Evolutionary conservation across 2,888 invertebrate species (phyloP), one percentile per base, ranked within the genome.

Genomic region (Ichneumon xanthorius): DNA sequence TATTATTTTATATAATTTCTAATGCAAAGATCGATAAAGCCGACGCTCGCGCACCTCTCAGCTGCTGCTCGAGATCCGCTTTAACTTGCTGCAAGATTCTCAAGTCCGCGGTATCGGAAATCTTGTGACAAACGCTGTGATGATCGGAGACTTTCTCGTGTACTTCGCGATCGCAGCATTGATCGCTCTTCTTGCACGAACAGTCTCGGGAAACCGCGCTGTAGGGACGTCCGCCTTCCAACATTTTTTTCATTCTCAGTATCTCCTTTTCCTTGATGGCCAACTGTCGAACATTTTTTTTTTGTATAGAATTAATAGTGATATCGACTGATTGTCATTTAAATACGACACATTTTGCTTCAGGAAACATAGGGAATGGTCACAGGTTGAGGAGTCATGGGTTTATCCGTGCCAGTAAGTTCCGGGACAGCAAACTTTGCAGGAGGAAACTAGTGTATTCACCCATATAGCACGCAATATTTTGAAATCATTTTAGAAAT

Each of bases 141-240:
- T 61, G 11, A 58, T 73, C 80, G 45, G 55, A 67, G 7, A 26
- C 14, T 72, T 75, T 80, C 68, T 76, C 80, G 6, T 86, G 48
- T 71, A 48, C 88, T 55, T 80, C 83, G 67, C 53, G 77, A 33
- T 83, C 85, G 71, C 87, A 75, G 80, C 67, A 87, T 37, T 89
- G 94, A 87, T 95, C 95, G 67, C 95, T 94, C 89, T 95, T 95
- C 88, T 95, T 95, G 88, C 95, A 96, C 88, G 95, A 96, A 90
- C 96, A 97, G 89, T 97, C 97, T 92, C 95, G 96, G 76, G 94
- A 95, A 53, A 97, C 92, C 1, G 96, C 96, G 72, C 94, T 93
- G 11, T 96, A 90, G 0, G 97, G 96, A 86, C 97, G 95, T 1
- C 97, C 97, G 70, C 97, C 97, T 92, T 96, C 95, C n/a, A 97